Evolutionary conservation across 2,113 vertebrate species (phyloP).

Genomic region (Columba livia): DNA sequence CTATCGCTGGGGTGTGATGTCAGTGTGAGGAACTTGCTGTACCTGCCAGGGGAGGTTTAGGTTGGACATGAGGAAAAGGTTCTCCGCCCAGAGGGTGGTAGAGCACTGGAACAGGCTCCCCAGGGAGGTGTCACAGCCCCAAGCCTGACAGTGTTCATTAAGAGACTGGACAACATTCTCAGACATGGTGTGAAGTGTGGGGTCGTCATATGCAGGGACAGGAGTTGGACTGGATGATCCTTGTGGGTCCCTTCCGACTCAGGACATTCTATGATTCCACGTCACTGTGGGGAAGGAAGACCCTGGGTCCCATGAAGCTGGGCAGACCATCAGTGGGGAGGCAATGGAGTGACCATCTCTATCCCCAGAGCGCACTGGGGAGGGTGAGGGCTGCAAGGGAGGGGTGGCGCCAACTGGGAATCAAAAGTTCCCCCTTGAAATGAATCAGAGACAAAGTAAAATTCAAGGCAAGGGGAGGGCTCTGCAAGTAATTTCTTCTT

Average conservation of each 20-base stretch:
- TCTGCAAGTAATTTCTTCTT: neutral
- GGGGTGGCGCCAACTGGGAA: neutral
- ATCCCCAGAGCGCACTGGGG: fast-evolving
- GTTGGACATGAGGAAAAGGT: too few species aligned
- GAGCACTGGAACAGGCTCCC: too few species aligned
- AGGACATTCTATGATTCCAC: neutral
- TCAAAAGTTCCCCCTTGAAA: neutral
- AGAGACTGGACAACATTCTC: too few species aligned
- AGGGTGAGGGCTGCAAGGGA: neutral
- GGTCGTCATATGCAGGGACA: too few species aligned
- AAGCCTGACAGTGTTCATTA: too few species aligned
- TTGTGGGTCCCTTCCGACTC: too few species aligned
- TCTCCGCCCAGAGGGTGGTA: too few species aligned
- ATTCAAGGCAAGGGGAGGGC: neutral
- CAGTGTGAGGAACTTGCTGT: neutral
- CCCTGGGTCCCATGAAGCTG: neutral
- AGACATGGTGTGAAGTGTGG: too few species aligned
- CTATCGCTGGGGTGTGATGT: neutral
- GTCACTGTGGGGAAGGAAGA: fast-evolving
- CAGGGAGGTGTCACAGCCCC: too few species aligned
- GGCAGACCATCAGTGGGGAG: fast-evolving
- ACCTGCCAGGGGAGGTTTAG: neutral
- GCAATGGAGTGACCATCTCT: neutral
- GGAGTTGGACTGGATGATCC: too few species aligned
- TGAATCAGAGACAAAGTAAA: neutral